Base-by-base conservation (phyloP, 2,113 vertebrate genomes). In the Pollimyrus isidori region DNA sequence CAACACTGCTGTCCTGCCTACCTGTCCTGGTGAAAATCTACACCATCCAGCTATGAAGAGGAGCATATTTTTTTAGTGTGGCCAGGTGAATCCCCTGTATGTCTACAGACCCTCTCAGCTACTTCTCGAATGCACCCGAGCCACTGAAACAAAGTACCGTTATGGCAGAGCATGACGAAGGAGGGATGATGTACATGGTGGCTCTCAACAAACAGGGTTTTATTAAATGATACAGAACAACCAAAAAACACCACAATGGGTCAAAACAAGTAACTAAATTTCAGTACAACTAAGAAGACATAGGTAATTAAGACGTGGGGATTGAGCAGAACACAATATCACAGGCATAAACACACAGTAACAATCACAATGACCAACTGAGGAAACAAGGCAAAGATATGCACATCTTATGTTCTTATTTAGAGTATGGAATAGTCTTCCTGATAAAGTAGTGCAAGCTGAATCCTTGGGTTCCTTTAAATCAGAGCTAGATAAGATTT, bases 31-130 rank as follows among this genome's bases (percentile, higher is more conserved):
- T 46, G 15, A 45, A 17, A 13, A 85, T 52, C 42, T 62, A 35
- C 23, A 56, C 46, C 10, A 23, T 65, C 42, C 39, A 49, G 84
- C 73, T 49, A 69, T 85, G 86, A 62, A 42, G 21, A n/a, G 88
- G 17, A 21, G 39, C 19, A 88, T 52, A 23, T 49, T 90, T 3
- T 87, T 19, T 23, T n/a, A 23, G 42, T 23, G 21, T 45, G 7
- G 9, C 35, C 35, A 30, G 11, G 17, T 42, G 48, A 49, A 89
- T 23, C 86, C 87, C 53, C 88, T 85, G 49, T 82, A 89, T 90
- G 85, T 93, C 87, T 83, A 52, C 50, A 86, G 83, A 76, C n/a
- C 56, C 21, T 86, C 56, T 80, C 88, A 91, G 88, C 88, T 46
- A 69, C 83, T 52, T 92, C n/a, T 62, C 13, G 89, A 65, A 84